A percentile compares a stretch with the other conserved stretches of the same genome.
These are phyloP conservation scores for Pharmacophagus antenor DNA, from an alignment of 2,888 invertebrate genomes.

Conservation along the genomic window DNA sequence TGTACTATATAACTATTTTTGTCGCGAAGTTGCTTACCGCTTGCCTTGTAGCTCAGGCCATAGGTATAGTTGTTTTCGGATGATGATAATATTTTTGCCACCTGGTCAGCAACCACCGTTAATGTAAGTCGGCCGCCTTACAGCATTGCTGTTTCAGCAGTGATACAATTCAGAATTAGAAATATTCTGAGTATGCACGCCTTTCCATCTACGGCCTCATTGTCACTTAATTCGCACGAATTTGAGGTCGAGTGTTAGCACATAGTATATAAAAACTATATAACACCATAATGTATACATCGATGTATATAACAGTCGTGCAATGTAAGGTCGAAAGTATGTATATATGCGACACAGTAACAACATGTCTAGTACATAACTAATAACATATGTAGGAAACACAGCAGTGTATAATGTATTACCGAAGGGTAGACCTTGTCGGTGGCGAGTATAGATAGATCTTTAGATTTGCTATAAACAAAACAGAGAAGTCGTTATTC, in stretches of 20 bases:
- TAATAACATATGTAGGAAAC: constrained; percentile 17
- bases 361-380: constrained; percentile 14
- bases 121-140: too few relatives aligned
- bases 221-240: neutral
- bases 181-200: too few relatives aligned
- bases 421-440: constrained; percentile 18
- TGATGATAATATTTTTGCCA: too few relatives aligned
- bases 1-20: too few relatives aligned
- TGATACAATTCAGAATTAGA: too few relatives aligned
- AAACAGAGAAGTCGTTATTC: constrained; percentile 5
- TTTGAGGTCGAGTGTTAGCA: neutral
- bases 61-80: too few relatives aligned
- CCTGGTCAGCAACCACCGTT: too few relatives aligned
- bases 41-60: too few relatives aligned
- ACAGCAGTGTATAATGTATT: constrained; percentile 16
- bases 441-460: constrained; percentile 16
- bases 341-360: neutral
- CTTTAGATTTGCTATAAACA: constrained; percentile 20
- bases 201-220: neutral
- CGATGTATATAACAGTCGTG: too few relatives aligned
- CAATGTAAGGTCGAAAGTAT: neutral
- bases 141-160: too few relatives aligned
- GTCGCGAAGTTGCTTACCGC: too few relatives aligned
- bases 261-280: neutral
- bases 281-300: too few relatives aligned